Evolutionary conservation across 2,113 vertebrate species (phyloP).

Genomic region (Sceloporus undulatus): DNA sequence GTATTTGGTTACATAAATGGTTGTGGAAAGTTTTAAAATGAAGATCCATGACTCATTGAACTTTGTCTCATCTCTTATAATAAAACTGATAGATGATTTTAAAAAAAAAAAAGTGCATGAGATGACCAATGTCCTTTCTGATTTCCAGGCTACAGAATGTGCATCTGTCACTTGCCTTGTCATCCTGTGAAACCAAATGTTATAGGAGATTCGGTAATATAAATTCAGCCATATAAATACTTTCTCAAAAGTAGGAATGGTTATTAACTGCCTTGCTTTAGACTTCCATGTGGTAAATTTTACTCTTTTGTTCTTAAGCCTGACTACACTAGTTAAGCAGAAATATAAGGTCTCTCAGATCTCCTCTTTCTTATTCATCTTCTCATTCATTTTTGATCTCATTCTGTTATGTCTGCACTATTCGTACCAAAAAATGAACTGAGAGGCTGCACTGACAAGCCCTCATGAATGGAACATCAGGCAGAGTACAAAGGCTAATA

Average conservation of each 20-base stretch:
- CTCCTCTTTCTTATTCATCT: neutral
- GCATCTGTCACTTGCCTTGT: conserved; percentile 95
- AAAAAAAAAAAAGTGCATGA: neutral
- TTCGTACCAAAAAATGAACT: neutral
- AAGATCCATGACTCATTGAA: neutral
- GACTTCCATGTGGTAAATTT: neutral
- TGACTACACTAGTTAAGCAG: neutral
- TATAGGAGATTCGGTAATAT: conserved; percentile 84
- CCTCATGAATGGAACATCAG: neutral
- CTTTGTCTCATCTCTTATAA: neutral
- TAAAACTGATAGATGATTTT: too few relatives aligned
- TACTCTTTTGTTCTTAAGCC: neutral
- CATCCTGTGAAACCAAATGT: conserved; percentile 85
- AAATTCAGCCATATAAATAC: conserved; percentile 3
- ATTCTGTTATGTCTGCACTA: neutral
- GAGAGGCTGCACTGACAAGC: neutral
- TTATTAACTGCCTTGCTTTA: neutral
- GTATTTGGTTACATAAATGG: neutral
- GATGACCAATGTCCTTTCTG: conserved; percentile 46
- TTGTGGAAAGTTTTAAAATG: neutral
- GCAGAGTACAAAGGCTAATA: too few relatives aligned
- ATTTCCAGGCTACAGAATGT: conserved; percentile 92
- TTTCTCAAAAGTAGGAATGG: neutral
- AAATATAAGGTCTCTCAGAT: neutral
- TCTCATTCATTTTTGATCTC: neutral